Conservation (phyloP, 37 sponge, comb jelly and placozoan species). For the Crambe crambe region DNA sequence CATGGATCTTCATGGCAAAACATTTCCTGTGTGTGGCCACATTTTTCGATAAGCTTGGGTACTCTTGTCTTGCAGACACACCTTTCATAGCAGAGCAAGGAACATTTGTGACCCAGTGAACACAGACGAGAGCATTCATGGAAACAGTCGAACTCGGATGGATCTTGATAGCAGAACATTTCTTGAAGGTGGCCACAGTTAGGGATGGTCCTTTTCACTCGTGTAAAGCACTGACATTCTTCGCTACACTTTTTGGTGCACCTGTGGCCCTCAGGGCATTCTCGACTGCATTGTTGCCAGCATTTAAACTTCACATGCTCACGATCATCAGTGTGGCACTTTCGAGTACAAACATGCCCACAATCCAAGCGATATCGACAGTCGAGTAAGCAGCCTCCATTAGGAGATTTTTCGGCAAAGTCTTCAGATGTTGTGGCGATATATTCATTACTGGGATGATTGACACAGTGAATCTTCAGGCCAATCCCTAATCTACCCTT, state of each 20-base stretch:
- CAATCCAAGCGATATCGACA: constrained; percentile 68
- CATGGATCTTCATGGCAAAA: constrained; percentile 40
- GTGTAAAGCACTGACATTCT: constrained; percentile 24
- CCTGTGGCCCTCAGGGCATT: constrained; percentile 37
- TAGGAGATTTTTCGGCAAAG: constrained; percentile 51
- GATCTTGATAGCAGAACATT: constrained; percentile 50
- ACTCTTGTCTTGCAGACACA: constrained; percentile 33
- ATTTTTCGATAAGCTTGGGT: constrained; percentile 30
- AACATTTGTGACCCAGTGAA: constrained; percentile 34
- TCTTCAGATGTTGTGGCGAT: constrained; percentile 35
- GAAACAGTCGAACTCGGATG: constrained; percentile 21
- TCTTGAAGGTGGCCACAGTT: constrained; percentile 46
- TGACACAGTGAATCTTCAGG: constrained; percentile 72
- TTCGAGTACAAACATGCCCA: constrained; percentile 66
- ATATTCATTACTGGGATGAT: constrained; percentile 61
- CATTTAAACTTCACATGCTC: constrained; percentile 72
- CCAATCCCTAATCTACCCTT: constrained; percentile 32
- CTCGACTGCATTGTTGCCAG: constrained; percentile 39
- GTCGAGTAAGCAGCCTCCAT: constrained; percentile 72
- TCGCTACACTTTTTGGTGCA: constrained; percentile 31
- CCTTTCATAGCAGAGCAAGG: constrained; percentile 5
- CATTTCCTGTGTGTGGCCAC: constrained; percentile 50
- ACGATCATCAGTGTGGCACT: constrained; percentile 64
- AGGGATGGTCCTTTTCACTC: constrained; percentile 36
- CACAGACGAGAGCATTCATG: constrained; percentile 40